A percentile compares a stretch with the other conserved stretches of the same genome.
Conservation (phyloP, 1,140 invertebrate species). For the Brachionus paranguensis region DNA sequence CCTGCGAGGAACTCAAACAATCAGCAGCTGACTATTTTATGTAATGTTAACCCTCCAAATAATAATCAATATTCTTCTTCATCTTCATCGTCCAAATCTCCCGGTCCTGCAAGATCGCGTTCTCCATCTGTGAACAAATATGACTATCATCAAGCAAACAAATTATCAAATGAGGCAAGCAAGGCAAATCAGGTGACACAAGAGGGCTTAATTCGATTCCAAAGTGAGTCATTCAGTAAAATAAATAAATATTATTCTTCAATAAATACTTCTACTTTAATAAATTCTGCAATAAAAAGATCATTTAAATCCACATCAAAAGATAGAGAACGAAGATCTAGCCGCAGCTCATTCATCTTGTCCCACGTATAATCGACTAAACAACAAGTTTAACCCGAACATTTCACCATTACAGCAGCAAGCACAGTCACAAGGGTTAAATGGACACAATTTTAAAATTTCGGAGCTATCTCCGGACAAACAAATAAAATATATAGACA, state of each 20-base stretch:
- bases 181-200: background rate
- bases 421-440: background rate
- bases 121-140: background rate
- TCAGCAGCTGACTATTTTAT: background rate
- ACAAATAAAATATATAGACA: constrained; percentile 39
- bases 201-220: background rate
- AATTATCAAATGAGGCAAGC: background rate
- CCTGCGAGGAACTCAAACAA: background rate
- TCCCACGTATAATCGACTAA: background rate
- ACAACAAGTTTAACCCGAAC: background rate
- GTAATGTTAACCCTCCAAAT: background rate
- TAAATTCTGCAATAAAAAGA: constrained; percentile 34
- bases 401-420: background rate
- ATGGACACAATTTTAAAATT: background rate
- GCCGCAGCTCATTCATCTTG: background rate
- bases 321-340: background rate
- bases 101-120: background rate
- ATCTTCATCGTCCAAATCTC: constrained; percentile 23
- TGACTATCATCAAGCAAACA: background rate
- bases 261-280: constrained; percentile 2
- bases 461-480: constrained; percentile 1
- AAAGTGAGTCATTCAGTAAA: constrained; percentile 37
- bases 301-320: constrained; percentile 24
- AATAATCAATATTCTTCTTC: constrained; percentile 28
- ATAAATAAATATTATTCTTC: constrained; percentile 28